Percentiles rank a stretch among this genome's conserved stretches.
phyloP scores from a whole-genome alignment of 2,797 vertebrate species.

The Spinibarbus caldwelli region DNA sequence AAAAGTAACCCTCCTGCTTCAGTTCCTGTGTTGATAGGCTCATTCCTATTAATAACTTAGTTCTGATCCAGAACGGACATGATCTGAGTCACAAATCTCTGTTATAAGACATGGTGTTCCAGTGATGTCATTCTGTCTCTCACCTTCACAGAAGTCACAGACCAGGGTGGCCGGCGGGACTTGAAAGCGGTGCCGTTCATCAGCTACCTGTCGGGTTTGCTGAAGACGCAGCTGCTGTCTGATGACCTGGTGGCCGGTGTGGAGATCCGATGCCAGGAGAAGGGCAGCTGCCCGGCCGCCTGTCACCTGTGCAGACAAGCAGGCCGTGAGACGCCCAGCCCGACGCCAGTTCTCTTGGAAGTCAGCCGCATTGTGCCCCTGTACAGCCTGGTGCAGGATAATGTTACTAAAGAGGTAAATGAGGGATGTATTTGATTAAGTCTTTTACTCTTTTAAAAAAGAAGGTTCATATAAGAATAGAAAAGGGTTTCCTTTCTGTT shows the following conservation, averaged over 20 bases:
- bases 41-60: neutral
- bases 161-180: slow-evolving; percentile 87
- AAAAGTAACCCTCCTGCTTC: neutral
- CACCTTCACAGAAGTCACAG: slow-evolving; percentile 85
- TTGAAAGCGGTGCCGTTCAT: slow-evolving; percentile 96
- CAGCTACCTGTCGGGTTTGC: slow-evolving; percentile 91
- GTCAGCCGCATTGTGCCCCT: slow-evolving; percentile 91
- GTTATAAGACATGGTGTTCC: neutral
- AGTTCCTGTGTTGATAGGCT: neutral
- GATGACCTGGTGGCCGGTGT: slow-evolving; percentile 92
- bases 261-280: slow-evolving; percentile 95
- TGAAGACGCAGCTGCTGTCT: slow-evolving; percentile 93
- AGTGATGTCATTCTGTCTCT: slow-evolving; percentile 16
- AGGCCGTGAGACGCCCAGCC: slow-evolving; percentile 88
- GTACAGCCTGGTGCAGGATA: slow-evolving; percentile 94
- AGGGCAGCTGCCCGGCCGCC: slow-evolving; percentile 90
- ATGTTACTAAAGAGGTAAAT: slow-evolving; percentile 92
- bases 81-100: neutral
- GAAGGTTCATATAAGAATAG: neutral
- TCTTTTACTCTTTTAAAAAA: neutral
- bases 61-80: neutral
- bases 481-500: neutral
- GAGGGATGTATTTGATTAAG: neutral
- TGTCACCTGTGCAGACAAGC: slow-evolving; percentile 92
- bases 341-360: slow-evolving; percentile 90